These are phyloP conservation scores for Microplitis mediator DNA, from an alignment of 1,140 invertebrate genomes.

Conservation along the genomic window DNA sequence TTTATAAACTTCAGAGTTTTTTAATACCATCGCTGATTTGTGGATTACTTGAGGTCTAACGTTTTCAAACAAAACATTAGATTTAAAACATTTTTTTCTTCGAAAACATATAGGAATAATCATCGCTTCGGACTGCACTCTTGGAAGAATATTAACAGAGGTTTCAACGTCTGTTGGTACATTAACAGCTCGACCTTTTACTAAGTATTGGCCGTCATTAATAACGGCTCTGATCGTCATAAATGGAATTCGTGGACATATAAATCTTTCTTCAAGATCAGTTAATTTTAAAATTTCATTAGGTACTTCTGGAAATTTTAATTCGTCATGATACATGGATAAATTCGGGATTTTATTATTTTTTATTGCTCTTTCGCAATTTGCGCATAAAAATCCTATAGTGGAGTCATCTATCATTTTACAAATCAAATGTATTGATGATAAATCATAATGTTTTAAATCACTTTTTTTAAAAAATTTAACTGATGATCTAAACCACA, in stretches of 20 bases:
- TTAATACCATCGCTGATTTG: neutral
- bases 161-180: neutral
- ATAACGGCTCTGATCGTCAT: neutral
- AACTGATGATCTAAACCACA: neutral
- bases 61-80: neutral
- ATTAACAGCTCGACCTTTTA: neutral
- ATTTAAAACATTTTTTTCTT: neutral
- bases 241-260: neutral
- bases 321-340: neutral
- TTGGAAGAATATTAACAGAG: neutral
- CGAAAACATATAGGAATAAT: neutral
- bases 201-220: neutral
- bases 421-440: neutral
- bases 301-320: neutral
- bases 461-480: neutral
- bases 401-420: neutral
- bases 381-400: neutral
- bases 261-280: neutral
- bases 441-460: neutral
- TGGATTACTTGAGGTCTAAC: neutral
- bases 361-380: neutral
- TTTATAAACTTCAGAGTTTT: neutral
- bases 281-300: neutral
- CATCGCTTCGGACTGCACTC: neutral
- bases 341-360: neutral